phyloP scores from a whole-genome alignment of 1,140 invertebrate species.

The Musca vetustissima region DNA sequence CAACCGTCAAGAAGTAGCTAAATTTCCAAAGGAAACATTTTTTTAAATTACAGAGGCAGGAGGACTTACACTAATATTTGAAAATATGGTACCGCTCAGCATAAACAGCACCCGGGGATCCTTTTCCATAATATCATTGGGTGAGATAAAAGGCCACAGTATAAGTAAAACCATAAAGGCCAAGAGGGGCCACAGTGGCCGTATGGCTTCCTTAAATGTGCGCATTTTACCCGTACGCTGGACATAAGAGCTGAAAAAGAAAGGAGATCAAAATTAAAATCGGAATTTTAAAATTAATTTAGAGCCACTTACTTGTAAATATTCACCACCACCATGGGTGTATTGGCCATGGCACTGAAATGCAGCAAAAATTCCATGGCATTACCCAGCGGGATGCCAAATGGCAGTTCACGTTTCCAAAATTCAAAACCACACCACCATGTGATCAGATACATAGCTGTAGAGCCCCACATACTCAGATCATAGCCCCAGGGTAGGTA shows the following conservation, averaged over 20 bases:
- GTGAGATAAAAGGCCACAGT: constrained; percentile 78
- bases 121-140: constrained; percentile 72
- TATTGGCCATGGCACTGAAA: constrained; percentile 78
- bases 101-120: constrained; percentile 85
- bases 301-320: constrained; percentile 74
- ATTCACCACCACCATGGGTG: constrained; percentile 87
- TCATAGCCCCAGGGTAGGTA: constrained; percentile 98
- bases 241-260: constrained; percentile 66
- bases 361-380: constrained; percentile 84
- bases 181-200: constrained; percentile 80
- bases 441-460: constrained; percentile 50
- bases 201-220: constrained; percentile 70
- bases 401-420: constrained; percentile 80
- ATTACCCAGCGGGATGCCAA: constrained; percentile 68
- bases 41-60: no score
- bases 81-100: constrained; percentile 88
- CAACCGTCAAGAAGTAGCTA: no score
- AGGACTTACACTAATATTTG: constrained; percentile 91
- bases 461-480: constrained; percentile 76
- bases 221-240: constrained; percentile 83
- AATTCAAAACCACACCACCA: constrained; percentile 70
- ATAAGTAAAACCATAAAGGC: constrained; percentile 73
- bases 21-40: no score
- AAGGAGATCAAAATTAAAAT: constrained; percentile 22
- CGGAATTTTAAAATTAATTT: constrained; percentile 59